Evolutionary conservation across 2,113 vertebrate genomes (phyloP).

Genomic region (Ellobius talpinus): DNA sequence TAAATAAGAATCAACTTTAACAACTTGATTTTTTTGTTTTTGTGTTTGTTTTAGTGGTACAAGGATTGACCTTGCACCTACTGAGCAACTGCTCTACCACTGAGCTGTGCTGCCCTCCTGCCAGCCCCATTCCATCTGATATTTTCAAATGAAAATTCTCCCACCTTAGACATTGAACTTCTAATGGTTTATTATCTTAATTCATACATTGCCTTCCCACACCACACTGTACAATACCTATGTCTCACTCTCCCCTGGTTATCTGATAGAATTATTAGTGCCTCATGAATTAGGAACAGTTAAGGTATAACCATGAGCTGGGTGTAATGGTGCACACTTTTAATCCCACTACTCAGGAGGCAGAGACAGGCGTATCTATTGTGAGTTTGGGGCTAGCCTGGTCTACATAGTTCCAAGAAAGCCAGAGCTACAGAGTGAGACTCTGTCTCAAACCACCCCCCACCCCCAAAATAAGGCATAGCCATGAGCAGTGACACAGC

Average conservation of each 20-base stretch:
- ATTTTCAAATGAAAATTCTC: slow-evolving; percentile 23
- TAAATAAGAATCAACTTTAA: slow-evolving; percentile 36
- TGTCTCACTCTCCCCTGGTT: neutral
- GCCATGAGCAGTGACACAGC: neutral
- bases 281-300: neutral
- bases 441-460: neutral
- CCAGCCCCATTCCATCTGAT: neutral
- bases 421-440: neutral
- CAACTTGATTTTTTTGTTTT: slow-evolving; percentile 13
- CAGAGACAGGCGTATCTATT: neutral
- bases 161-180: slow-evolving; percentile 19
- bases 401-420: neutral
- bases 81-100: neutral
- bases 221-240: neutral
- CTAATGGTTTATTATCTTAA: neutral
- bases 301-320: neutral
- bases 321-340: neutral
- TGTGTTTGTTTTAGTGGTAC: neutral
- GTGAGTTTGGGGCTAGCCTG: neutral
- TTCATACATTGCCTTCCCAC: neutral
- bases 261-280: neutral
- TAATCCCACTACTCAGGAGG: neutral
- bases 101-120: neutral
- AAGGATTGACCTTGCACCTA: neutral
- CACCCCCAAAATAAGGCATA: neutral